Evolutionary conservation across 2,113 vertebrate species (phyloP).

Genomic region (Ancistrus triradiatus): DNA sequence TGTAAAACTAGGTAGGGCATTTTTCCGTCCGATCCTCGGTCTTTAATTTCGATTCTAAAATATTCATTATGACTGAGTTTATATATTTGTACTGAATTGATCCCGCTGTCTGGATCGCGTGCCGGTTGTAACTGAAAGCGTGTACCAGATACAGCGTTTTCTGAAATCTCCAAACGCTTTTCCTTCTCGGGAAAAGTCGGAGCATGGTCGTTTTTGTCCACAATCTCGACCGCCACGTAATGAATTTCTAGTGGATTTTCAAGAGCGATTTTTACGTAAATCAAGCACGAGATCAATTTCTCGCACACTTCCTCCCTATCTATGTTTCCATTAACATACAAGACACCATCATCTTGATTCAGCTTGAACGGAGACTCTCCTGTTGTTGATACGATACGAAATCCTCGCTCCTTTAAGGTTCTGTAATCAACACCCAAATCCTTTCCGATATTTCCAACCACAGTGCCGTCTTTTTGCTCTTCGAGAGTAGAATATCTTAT

Average conservation of each 20-base stretch:
- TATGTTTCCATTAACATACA: conserved; percentile 57
- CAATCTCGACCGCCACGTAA: conserved; percentile 56
- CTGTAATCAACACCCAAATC: conserved; percentile 63
- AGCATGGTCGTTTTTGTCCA: conserved; percentile 63
- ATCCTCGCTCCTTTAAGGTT: conserved; percentile 44
- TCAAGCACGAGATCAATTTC: conserved; percentile 47
- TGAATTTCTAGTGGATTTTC: conserved; percentile 68
- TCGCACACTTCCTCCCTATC: conserved; percentile 67
- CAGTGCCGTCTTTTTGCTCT: conserved; percentile 55
- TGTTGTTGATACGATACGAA: conserved; percentile 59
- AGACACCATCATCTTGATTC: conserved; percentile 55
- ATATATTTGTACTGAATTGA: no score
- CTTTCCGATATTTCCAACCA: conserved; percentile 59
- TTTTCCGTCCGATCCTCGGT: no score
- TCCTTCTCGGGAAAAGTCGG: conserved; percentile 44
- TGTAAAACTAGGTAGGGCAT: conserved; percentile 41
- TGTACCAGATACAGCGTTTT: conserved; percentile 41
- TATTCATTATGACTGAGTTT: no score
- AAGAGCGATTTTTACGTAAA: conserved; percentile 62
- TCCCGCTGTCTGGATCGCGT: conserved; percentile 48
- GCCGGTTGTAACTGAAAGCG: conserved; percentile 50
- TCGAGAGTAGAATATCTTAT: conserved; percentile 62
- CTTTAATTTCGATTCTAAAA: no score
- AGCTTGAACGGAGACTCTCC: conserved; percentile 56
- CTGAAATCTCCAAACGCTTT: conserved; percentile 43